Evolutionary conservation across 2,797 vertebrate species (phyloP).

Genomic region (Anolis apletophallus): DNA sequence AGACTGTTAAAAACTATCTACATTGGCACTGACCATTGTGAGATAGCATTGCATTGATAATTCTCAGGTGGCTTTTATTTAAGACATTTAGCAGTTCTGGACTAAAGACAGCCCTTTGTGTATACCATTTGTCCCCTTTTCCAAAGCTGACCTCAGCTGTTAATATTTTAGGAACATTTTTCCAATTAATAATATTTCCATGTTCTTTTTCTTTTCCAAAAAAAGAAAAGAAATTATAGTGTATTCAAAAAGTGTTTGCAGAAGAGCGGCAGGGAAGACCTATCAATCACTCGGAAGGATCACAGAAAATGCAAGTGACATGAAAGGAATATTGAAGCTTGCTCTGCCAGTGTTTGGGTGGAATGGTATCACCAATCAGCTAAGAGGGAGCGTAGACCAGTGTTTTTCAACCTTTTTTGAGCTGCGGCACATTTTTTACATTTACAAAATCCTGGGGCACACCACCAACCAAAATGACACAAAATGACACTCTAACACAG

Average conservation of each 20-base stretch:
- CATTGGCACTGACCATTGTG: not conserved
- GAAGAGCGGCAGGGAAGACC: not conserved
- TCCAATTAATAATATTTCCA: not conserved
- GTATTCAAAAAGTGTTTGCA: not conserved
- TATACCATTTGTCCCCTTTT: not conserved
- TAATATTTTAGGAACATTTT: not conserved
- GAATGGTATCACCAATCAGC: not conserved
- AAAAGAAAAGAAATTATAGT: not conserved
- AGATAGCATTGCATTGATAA: not conserved
- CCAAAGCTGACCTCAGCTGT: not conserved
- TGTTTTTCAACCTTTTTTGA: too few relatives aligned
- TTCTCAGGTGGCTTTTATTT: not conserved
- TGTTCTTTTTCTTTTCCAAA: not conserved
- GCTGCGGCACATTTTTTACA: too few relatives aligned
- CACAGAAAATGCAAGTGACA: not conserved
- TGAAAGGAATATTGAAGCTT: not conserved
- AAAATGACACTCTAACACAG: too few relatives aligned
- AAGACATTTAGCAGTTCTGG: not conserved
- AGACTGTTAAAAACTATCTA: too few relatives aligned
- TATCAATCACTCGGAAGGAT: not conserved
- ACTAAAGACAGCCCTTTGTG: not conserved
- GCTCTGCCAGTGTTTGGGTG: not conserved
- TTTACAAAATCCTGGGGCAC: too few relatives aligned
- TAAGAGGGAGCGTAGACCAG: not conserved
- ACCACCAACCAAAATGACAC: too few relatives aligned